Evolutionary conservation across 64 coral and sea anemone genomes (phyloP).

Genomic region (Dendronephthya gigantea): DNA sequence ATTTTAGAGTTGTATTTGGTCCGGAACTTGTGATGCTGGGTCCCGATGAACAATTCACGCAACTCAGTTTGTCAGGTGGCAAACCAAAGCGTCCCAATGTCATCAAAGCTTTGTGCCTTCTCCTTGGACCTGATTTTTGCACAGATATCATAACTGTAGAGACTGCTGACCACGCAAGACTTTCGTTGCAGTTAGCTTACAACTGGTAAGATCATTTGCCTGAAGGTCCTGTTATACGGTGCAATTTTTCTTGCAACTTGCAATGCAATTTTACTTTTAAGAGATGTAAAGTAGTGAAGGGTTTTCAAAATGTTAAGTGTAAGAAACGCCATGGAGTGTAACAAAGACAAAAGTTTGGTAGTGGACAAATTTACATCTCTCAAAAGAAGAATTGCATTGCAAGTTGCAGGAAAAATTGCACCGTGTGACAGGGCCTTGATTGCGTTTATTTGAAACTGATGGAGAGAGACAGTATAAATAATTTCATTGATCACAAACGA

Average conservation of each 20-base stretch:
- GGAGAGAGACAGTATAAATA: no score
- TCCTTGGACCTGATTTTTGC: slow-evolving; percentile 96
- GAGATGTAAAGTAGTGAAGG: no score
- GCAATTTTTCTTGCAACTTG: no score
- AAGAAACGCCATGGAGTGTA: no score
- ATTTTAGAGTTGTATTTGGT: slow-evolving; percentile 78
- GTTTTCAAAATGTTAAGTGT: no score
- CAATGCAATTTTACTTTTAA: no score
- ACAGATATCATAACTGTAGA: slow-evolving; percentile 96
- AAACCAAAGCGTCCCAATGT: slow-evolving; percentile 97
- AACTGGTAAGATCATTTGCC: slow-evolving; percentile 57
- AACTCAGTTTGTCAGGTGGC: slow-evolving; percentile 92
- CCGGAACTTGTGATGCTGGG: slow-evolving; percentile 90
- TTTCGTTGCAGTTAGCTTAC: slow-evolving; percentile 82
- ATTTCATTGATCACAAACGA: neutral
- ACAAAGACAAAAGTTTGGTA: no score
- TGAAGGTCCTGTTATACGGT: no score
- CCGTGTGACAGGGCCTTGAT: no score
- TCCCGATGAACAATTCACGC: slow-evolving; percentile 97
- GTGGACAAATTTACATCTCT: no score
- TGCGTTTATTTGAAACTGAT: neutral
- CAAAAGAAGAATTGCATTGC: no score
- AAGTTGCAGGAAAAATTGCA: no score
- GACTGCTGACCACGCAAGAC: slow-evolving; percentile 82
- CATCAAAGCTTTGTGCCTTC: slow-evolving; percentile 85